Evolutionary conservation across 2,888 invertebrate species (phyloP).

Genomic region (Drosophila neutralis): DNA sequence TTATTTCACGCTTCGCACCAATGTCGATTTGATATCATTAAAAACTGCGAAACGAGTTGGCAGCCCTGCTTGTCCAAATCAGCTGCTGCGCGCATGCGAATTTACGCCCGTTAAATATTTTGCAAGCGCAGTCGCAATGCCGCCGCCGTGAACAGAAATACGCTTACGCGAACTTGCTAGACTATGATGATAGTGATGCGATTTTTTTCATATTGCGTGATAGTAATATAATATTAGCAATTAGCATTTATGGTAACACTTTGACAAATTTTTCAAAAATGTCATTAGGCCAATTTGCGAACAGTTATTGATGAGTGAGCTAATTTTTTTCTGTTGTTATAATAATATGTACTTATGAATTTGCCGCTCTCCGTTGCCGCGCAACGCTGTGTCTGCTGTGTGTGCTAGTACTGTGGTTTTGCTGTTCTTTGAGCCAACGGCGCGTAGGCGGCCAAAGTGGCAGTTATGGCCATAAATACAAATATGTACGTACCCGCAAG

Average conservation of each 20-base stretch:
- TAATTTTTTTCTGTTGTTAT: slow-evolving; percentile 22
- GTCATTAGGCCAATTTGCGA: slow-evolving; percentile 6
- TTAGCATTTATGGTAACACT: background rate
- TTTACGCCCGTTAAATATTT: slow-evolving; percentile 44
- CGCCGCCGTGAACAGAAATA: slow-evolving; percentile 43
- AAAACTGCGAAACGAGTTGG: background rate
- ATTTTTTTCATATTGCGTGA: slow-evolving; percentile 31
- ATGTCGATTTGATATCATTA: background rate
- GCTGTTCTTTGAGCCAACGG: slow-evolving; percentile 53
- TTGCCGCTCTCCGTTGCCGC: slow-evolving; percentile 9
- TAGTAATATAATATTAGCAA: slow-evolving; percentile 24
- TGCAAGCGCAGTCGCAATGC: slow-evolving; percentile 66
- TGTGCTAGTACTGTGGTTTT: slow-evolving; percentile 26
- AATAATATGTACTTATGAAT: slow-evolving; percentile 27
- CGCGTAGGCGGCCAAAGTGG: slow-evolving; percentile 74
- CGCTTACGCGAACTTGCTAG: slow-evolving; percentile 19
- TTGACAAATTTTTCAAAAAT: slow-evolving; percentile 7
- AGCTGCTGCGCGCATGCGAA: slow-evolving; percentile 63
- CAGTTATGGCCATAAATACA: slow-evolving; percentile 78
- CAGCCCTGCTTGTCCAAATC: slow-evolving; percentile 43
- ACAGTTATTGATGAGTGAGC: slow-evolving; percentile 23
- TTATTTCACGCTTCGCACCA: background rate
- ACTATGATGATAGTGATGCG: slow-evolving; percentile 22
- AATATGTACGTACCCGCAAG: slow-evolving; percentile 71
- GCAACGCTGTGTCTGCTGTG: slow-evolving; percentile 18